Evolutionary conservation across 2,113 vertebrate species (phyloP).

Genomic region (Salvator merianae): DNA sequence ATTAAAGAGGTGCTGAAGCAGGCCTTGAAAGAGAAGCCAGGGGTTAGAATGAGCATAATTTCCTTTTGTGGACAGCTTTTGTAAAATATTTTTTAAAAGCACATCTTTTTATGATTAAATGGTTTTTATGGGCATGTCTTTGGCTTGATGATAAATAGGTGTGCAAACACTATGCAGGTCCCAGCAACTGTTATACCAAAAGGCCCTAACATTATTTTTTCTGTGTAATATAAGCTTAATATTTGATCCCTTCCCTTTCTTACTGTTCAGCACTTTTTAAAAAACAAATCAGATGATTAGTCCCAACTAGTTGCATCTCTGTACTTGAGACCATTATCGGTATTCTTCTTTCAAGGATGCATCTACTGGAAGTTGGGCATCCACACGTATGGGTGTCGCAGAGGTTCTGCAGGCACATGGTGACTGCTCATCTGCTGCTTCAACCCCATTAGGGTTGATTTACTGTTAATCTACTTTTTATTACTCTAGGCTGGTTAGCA

Average conservation of each 20-base stretch:
- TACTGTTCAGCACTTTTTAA: background rate
- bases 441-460: too few relatives aligned
- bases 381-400: too few relatives aligned
- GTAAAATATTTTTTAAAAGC: background rate
- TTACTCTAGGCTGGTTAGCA: too few relatives aligned
- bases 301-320: constrained; percentile 22
- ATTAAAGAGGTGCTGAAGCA: constrained; percentile 18
- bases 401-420: too few relatives aligned
- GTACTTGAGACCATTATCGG: constrained; percentile 13
- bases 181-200: constrained; percentile 18
- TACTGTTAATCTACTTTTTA: too few relatives aligned
- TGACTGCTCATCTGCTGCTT: too few relatives aligned
- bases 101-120: background rate
- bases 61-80: background rate
- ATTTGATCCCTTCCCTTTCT: constrained; percentile 14
- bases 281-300: background rate
- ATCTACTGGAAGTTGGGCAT: too few relatives aligned
- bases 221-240: constrained; percentile 22
- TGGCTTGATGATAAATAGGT: constrained; percentile 16
- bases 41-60: background rate
- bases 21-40: background rate
- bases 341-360: background rate
- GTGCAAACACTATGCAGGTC: background rate
- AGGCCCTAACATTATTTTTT: constrained; percentile 20
- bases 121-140: background rate